Conservation (phyloP, 92 coral and sea anemone species). For the Phenganax marumi region DNA sequence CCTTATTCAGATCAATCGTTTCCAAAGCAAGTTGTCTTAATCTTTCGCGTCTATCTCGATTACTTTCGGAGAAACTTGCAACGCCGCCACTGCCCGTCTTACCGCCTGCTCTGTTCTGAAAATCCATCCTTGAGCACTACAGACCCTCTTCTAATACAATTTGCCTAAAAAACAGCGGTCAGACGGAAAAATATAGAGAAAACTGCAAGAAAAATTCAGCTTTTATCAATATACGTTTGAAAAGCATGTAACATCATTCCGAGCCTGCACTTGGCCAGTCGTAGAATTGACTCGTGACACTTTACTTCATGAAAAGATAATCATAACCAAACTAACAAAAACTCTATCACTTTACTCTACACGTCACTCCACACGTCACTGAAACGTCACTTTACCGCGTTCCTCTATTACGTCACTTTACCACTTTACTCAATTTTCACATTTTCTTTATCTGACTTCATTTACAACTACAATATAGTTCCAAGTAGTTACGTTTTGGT, state of each 20-base stretch:
- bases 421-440: no score
- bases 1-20: conserved; percentile 97
- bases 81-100: conserved; percentile 99
- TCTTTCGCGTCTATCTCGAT: conserved; percentile 96
- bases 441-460: no score
- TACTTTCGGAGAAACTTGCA: conserved; percentile 90
- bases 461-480: no score
- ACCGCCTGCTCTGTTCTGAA: conserved; percentile 96
- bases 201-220: background rate
- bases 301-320: background rate
- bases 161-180: background rate
- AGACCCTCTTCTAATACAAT: background rate
- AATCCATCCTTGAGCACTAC: conserved; percentile 66
- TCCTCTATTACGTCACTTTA: no score
- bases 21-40: conserved; percentile 91
- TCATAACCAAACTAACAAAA: background rate
- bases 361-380: no score
- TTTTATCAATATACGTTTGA: background rate
- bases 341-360: no score
- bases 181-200: background rate
- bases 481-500: no score
- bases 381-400: no score
- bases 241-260: background rate
- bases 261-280: background rate
- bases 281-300: background rate